Percentiles rank a stretch among this genome's conserved stretches.
These are phyloP conservation scores for Pedetes capensis DNA, from an alignment of 2,113 vertebrate genomes.

Conservation along the genomic window DNA sequence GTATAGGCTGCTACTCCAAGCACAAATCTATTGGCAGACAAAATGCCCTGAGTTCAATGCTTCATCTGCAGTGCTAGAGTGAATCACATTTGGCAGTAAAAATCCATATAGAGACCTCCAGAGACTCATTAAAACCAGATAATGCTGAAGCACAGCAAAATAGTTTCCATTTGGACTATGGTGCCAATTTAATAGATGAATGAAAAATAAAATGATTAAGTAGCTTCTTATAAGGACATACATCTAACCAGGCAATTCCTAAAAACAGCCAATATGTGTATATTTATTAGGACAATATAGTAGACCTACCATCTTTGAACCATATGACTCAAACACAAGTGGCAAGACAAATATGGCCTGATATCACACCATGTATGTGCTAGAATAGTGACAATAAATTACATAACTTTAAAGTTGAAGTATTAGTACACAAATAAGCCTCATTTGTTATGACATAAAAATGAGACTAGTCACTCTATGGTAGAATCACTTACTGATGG, in stretches of 20 bases:
- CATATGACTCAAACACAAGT: slow-evolving; percentile 14
- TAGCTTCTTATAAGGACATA: slow-evolving; percentile 69
- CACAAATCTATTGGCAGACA: slow-evolving; percentile 50
- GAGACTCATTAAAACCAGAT: slow-evolving; percentile 81
- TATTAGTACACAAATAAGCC: background rate
- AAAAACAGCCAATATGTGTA: slow-evolving; percentile 41
- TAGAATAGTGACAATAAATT: slow-evolving; percentile 28
- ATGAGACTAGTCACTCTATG: background rate
- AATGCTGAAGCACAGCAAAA: slow-evolving; percentile 67
- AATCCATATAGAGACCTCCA: slow-evolving; percentile 68
- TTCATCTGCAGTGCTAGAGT: slow-evolving; percentile 55
- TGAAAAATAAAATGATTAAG: slow-evolving; percentile 76
- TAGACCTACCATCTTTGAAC: slow-evolving; percentile 55
- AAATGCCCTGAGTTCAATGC: slow-evolving; percentile 31
- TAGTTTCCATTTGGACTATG: slow-evolving; percentile 68
- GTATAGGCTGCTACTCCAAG: slow-evolving; percentile 23
- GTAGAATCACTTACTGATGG: background rate
- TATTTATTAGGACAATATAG: slow-evolving; percentile 59
- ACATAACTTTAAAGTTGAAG: background rate
- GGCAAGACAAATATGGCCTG: background rate
- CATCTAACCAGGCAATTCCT: slow-evolving; percentile 58
- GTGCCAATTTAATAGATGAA: slow-evolving; percentile 70
- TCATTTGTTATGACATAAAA: background rate
- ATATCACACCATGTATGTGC: background rate
- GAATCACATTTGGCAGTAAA: slow-evolving; percentile 72